A percentile compares a stretch with the other conserved stretches of the same genome.
Conservation (phyloP, 2,797 vertebrate genomes). For the Sebastes diploproa region DNA sequence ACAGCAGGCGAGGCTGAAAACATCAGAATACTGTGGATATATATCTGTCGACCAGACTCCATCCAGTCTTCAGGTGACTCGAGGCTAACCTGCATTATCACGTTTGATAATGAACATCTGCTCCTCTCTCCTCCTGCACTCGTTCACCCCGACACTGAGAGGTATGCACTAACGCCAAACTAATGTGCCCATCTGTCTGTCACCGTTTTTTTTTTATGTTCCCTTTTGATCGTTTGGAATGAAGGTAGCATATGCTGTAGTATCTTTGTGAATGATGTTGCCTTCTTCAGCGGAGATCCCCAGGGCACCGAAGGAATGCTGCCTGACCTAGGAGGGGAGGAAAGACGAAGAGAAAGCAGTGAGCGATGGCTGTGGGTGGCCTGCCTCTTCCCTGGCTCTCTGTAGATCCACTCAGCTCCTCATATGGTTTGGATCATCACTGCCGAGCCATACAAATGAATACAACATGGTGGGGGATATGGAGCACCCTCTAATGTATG, state of each 20-base stretch:
- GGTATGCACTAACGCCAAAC: conserved; percentile 60
- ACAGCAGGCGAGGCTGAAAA: conserved; percentile 23
- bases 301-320: conserved; percentile 74
- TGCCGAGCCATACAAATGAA: conserved; percentile 67
- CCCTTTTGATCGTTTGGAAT: conserved; percentile 67
- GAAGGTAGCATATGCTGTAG: conserved; percentile 71
- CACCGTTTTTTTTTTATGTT: conserved; percentile 49
- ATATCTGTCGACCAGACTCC: conserved; percentile 17
- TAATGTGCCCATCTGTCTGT: conserved; percentile 69
- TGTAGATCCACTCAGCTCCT: conserved; percentile 71
- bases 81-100: conserved; percentile 19
- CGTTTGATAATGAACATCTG: conserved; percentile 56
- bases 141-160: conserved; percentile 57
- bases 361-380: conserved; percentile 74
- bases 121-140: conserved; percentile 49
- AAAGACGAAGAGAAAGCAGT: conserved; percentile 42
- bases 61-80: background rate
- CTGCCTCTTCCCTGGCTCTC: conserved; percentile 65
- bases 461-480: conserved; percentile 57
- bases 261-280: conserved; percentile 75
- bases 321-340: conserved; percentile 72
- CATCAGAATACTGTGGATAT: conserved; percentile 6
- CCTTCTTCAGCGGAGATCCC: conserved; percentile 69
- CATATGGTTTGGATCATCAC: conserved; percentile 81
- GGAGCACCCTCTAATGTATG: conserved; percentile 40